phyloP scores from a whole-genome alignment of 2,113 vertebrate species.

The Lagopus leucura region DNA sequence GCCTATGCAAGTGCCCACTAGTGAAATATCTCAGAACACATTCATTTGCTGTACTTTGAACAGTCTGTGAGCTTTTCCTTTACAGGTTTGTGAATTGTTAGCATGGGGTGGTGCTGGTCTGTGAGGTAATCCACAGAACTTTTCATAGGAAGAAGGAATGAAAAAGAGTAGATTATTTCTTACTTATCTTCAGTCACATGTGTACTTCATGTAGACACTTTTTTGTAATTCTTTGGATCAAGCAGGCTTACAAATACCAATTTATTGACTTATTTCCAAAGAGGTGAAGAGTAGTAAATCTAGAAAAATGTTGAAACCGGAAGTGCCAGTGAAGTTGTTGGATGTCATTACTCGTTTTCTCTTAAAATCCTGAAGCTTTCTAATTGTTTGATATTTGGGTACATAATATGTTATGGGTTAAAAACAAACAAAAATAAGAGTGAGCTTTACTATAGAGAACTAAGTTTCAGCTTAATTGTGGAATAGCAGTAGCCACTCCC shows the following conservation, averaged over 20 bases:
- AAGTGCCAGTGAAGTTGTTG: background rate
- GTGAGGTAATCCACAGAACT: background rate
- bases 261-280: background rate
- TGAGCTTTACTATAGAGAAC: background rate
- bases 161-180: background rate
- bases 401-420: background rate
- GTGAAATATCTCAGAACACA: background rate
- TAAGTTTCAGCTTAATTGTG: background rate
- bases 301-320: background rate
- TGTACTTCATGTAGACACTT: background rate
- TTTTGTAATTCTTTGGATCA: background rate
- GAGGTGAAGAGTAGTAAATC: background rate
- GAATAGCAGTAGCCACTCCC: background rate
- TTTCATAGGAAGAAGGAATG: accelerated
- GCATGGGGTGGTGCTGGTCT: background rate
- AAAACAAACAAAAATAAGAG: background rate
- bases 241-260: too few species aligned
- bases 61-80: background rate
- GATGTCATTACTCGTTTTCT: background rate
- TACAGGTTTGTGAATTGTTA: background rate
- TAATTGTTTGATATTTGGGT: background rate
- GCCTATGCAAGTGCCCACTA: background rate
- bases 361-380: background rate
- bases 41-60: background rate
- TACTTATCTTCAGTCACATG: background rate